Evolutionary conservation across 2,797 vertebrate genomes (phyloP).

Genomic region (Silurus lanzhouensis): DNA sequence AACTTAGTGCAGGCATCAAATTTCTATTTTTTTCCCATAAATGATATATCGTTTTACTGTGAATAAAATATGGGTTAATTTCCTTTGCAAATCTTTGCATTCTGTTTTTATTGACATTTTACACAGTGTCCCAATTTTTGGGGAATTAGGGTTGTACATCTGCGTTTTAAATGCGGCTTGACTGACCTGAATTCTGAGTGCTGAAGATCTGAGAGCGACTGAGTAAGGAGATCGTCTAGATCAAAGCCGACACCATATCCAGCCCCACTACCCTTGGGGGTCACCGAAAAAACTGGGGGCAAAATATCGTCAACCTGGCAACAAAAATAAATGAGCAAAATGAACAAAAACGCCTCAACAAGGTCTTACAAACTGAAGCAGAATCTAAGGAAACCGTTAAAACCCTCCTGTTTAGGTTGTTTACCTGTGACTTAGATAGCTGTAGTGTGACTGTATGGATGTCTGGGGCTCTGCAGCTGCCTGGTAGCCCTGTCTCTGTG

Average conservation of each 20-base stretch:
- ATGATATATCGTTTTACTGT: too few species aligned
- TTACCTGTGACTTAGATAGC: conserved; percentile 93
- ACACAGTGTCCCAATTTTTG: too few species aligned
- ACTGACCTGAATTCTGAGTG: conserved; percentile 80
- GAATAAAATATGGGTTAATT: too few species aligned
- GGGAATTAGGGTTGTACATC: background rate
- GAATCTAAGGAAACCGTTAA: background rate
- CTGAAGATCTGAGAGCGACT: conserved; percentile 87
- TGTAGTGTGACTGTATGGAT: conserved; percentile 91
- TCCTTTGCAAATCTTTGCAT: too few species aligned
- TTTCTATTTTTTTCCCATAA: too few species aligned
- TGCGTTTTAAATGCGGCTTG: conserved; percentile 9
- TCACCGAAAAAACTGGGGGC: conserved; percentile 89
- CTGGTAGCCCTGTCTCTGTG: conserved; percentile 70
- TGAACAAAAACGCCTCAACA: too few species aligned
- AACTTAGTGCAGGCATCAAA: too few species aligned
- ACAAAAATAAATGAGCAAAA: background rate
- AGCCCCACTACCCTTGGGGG: conserved; percentile 93
- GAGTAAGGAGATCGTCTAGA: conserved; percentile 90
- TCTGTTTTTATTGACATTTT: too few species aligned
- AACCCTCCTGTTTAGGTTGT: background rate
- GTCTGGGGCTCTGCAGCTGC: conserved; percentile 74
- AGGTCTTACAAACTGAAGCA: background rate
- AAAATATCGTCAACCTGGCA: conserved; percentile 90
- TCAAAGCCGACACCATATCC: conserved; percentile 94